These are phyloP conservation scores for Drosophila kambysellisi DNA, from an alignment of 2,888 invertebrate genomes.

Conservation along the genomic window DNA sequence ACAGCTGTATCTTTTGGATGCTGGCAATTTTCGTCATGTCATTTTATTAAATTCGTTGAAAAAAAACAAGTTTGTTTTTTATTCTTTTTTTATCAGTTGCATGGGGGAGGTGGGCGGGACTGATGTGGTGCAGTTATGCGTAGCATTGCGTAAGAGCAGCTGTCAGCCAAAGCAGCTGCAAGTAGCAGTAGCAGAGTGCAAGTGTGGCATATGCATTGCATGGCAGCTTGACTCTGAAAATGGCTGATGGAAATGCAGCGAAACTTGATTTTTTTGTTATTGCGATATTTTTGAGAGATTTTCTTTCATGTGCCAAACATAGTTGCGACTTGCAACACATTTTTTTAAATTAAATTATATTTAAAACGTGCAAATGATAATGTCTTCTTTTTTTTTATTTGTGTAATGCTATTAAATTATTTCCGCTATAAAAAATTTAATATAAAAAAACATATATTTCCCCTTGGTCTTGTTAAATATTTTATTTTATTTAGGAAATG, in stretches of 20 bases:
- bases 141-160: slow-evolving; percentile 78
- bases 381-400: not conserved
- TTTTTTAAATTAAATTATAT: not conserved
- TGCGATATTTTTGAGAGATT: slow-evolving; percentile 4
- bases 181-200: not conserved
- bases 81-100: not conserved
- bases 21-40: slow-evolving; percentile 43
- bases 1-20: slow-evolving; percentile 3
- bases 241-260: slow-evolving; percentile 68
- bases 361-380: not conserved
- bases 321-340: not conserved
- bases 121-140: slow-evolving; percentile 63
- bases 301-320: too few species aligned
- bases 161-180: slow-evolving; percentile 47
- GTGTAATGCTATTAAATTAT: not conserved
- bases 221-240: slow-evolving; percentile 74
- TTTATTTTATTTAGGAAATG: too few species aligned
- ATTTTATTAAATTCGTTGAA: slow-evolving; percentile 60
- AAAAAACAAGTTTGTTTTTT: slow-evolving; percentile 45
- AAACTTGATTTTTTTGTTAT: slow-evolving; percentile 64
- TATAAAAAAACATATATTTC: not conserved
- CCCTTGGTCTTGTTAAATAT: not conserved
- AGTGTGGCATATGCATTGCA: slow-evolving; percentile 50
- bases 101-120: not conserved
- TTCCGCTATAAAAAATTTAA: not conserved